Base-by-base conservation (phyloP, 2,888 invertebrate genomes). In the Nudaria mundana region DNA sequence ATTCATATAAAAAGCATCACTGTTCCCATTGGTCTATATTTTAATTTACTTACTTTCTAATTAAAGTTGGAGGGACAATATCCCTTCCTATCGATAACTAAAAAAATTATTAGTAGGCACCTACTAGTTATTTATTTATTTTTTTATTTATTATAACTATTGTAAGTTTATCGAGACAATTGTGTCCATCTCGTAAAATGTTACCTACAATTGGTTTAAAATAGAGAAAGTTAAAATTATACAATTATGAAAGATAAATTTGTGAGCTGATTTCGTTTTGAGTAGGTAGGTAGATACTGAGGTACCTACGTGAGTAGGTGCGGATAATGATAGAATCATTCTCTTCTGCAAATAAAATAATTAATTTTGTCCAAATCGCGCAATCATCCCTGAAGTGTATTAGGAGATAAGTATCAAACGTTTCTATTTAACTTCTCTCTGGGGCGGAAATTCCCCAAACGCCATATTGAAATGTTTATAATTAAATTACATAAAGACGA, bases 401-500 rank as follows among this genome's bases (percentile, higher is more conserved):
- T 83, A 85, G 75, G 75, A 85, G 88, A 87, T 86, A 86, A 87
- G 85, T 84, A 87, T 87, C 83, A 86, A 88, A 86, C 88, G 86
- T 83, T 87, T 87, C 88, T 82, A 86, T 88, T 88, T 86, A 87
- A 87, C 84, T 85, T 85, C 82, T 76, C 82, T 79, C 71, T 66
- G 68, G 71, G 67, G 82, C 80, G 81, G 83, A 84, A 88, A 85
- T 84, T 86, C 85, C 82, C 84, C 66, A 77, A 75, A 83, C 87
- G 86, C 86, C 82, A 87, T 88, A 88, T 87, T 87, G 88, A 88
- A 88, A 88, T 88, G 88, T 87, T 88, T 88, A 88, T 88, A 88
- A 88, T 88, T 88, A 86, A 88, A 88, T 88, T 88, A 88, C 86
- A 88, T 88, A 88, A 88, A 87, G 88, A 87, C 87, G 88, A 87